Base-by-base conservation (phyloP, 2,113 vertebrate genomes). In the Sapajus apella region DNA sequence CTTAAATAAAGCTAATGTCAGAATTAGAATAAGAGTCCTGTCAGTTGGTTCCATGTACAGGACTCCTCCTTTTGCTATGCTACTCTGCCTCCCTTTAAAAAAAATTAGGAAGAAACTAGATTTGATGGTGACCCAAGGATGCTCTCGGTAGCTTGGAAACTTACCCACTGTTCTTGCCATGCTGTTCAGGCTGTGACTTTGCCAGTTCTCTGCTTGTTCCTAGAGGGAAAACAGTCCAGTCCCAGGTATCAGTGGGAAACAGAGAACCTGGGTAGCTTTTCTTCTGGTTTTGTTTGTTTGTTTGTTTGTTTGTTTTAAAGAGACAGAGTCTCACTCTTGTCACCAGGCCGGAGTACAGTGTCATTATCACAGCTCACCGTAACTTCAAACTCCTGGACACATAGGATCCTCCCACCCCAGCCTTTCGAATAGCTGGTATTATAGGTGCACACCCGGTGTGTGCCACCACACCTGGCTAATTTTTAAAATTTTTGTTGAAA, bases 1-100 rank as follows among this genome's bases (percentile, higher is more conserved):
- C n/a, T 97, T 83, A 91, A 79, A 64, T 93, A 58, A 80, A 94
- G 79, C 58, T 76, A 88, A 58, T 89, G 64, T 84, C 27, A 95
- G 80, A 87, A 35, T 35, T 94, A 45, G 35, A 96, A 5, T 86
- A 82, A 90, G 43, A 87, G 50, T 85, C 85, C 32, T 68, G 7
- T 94, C 11, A 8, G 50, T 80, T 83, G 47, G 68, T 20, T 81
- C 37, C 17, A 77, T 10, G 9, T 73, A 25, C 8, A 79, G 89
- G 89, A 45, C 18, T 87, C 21, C 14, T 91, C n/a, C 17, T 88
- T 14, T 8, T 35, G 87, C 56, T 58, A 1, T 76, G 58, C 32
- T 73, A 30, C 27, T 84, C n/a, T 86, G 50, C 83, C 32, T 93
- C 21, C 32, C 43, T 96, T 87, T 82, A 14, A 58, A 45, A 75